phyloP scores from a whole-genome alignment of 1,140 invertebrate genomes.

The Trissolcus basalis region DNA sequence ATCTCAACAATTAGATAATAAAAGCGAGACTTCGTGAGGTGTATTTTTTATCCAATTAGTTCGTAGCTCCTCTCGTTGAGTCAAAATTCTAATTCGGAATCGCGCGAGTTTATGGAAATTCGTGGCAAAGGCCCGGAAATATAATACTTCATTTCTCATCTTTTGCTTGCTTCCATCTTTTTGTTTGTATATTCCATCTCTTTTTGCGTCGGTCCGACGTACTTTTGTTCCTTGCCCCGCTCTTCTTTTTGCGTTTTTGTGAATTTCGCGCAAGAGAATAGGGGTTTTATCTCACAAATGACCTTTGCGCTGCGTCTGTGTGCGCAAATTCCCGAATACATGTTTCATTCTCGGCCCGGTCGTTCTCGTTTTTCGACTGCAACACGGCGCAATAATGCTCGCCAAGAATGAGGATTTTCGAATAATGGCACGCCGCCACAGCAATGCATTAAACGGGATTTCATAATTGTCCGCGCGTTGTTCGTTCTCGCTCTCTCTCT shows the following conservation, averaged over 20 bases:
- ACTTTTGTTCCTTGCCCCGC: slow-evolving; percentile 14
- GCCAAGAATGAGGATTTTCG: slow-evolving; percentile 49
- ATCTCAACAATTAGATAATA: too few species aligned
- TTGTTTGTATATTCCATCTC: slow-evolving; percentile 11
- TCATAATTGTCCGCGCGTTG: slow-evolving; percentile 49
- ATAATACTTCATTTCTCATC: slow-evolving; percentile 55
- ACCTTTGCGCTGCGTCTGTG: slow-evolving; percentile 39
- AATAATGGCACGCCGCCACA: slow-evolving; percentile 36
- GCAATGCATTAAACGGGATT: slow-evolving; percentile 54
- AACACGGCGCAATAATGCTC: slow-evolving; percentile 56
- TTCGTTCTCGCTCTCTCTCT: neutral
- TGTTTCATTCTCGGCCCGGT: slow-evolving; percentile 49
- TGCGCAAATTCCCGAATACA: slow-evolving; percentile 28
- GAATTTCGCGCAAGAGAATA: slow-evolving; percentile 42
- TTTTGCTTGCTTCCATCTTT: slow-evolving; percentile 24
- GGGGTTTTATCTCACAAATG: slow-evolving; percentile 61
- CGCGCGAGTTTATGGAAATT: slow-evolving; percentile 49
- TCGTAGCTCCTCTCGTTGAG: slow-evolving; percentile 16
- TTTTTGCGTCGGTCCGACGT: slow-evolving; percentile 14
- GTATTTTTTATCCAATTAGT: slow-evolving; percentile 51
- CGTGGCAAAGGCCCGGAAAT: slow-evolving; percentile 39
- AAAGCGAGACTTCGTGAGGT: slow-evolving; percentile 1
- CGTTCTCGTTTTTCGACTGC: slow-evolving; percentile 50
- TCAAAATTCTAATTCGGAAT: slow-evolving; percentile 44
- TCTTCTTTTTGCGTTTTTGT: slow-evolving; percentile 28